Percentiles rank a stretch among this genome's conserved stretches.
Conservation (phyloP, 1,140 invertebrate species). For the Anadara kagoshimensis region DNA sequence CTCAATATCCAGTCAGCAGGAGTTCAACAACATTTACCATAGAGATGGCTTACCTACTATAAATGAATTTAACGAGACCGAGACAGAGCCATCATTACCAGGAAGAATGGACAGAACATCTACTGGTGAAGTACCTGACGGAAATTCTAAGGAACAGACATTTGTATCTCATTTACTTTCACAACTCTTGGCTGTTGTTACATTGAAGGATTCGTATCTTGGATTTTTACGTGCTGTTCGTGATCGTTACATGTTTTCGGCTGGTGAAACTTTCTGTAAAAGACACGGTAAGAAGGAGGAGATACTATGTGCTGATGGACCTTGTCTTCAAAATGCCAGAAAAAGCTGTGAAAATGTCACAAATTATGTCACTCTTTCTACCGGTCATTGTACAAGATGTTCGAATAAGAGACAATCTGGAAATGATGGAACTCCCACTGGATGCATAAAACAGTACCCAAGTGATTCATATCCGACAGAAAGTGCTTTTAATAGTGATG, state of each 20-base stretch:
- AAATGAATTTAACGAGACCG: neutral
- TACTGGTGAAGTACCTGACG: neutral
- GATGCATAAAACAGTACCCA: too few relatives aligned
- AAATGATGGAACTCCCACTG: too few relatives aligned
- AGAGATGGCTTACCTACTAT: neutral
- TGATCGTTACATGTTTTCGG: slow-evolving; percentile 14
- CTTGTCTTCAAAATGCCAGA: slow-evolving; percentile 9
- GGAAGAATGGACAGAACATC: neutral
- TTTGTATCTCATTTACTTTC: slow-evolving; percentile 6
- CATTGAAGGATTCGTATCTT: neutral
- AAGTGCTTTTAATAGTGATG: too few relatives aligned
- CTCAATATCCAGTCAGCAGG: slow-evolving; percentile 2
- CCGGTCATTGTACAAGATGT: too few relatives aligned
- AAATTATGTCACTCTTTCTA: neutral
- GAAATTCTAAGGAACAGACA: neutral
- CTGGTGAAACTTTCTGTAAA: neutral
- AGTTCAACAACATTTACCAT: slow-evolving; percentile 2
- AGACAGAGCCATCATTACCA: neutral
- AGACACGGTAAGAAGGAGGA: neutral
- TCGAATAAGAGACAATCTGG: too few relatives aligned
- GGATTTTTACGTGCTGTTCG: slow-evolving; percentile 1
- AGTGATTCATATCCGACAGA: too few relatives aligned
- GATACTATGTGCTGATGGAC: slow-evolving; percentile 12
- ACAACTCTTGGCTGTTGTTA: slow-evolving; percentile 16
- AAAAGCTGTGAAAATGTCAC: slow-evolving; percentile 4